Conservation (phyloP, 64 coral and sea anemone species). For the Hydrozoanthus tunicans region DNA sequence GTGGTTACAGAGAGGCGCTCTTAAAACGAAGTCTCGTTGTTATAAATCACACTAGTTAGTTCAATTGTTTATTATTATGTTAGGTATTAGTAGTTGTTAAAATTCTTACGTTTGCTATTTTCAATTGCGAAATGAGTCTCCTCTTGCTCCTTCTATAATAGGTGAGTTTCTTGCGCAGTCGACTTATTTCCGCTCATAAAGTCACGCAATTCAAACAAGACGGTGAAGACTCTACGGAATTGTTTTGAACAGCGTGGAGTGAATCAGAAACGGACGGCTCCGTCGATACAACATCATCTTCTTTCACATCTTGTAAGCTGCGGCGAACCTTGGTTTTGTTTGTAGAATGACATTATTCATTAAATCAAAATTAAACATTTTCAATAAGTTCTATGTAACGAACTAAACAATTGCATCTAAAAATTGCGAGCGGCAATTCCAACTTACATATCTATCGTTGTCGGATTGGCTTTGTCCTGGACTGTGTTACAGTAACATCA, state of each 20-base stretch:
- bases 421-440: not conserved
- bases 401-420: not conserved
- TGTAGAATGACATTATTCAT: conserved; percentile 1
- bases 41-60: too few relatives aligned
- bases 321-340: conserved; percentile 7
- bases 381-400: too few relatives aligned
- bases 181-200: not conserved
- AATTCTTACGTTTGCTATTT: conserved; percentile 6
- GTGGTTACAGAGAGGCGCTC: too few relatives aligned
- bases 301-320: not conserved
- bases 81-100: not conserved
- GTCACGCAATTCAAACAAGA: conserved; percentile 7
- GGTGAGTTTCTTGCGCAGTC: not conserved
- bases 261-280: not conserved
- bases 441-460: conserved; percentile 9
- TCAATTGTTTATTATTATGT: too few relatives aligned
- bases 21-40: too few relatives aligned
- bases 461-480: not conserved
- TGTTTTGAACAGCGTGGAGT: not conserved
- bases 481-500: conserved; percentile 20
- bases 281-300: not conserved
- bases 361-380: not conserved
- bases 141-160: conserved; percentile 4
- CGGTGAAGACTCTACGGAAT: not conserved
- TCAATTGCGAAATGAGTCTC: not conserved